A percentile compares a stretch with the other conserved stretches of the same genome.
phyloP scores from a whole-genome alignment of 2,113 vertebrate genomes.

The Jacana jacana region DNA sequence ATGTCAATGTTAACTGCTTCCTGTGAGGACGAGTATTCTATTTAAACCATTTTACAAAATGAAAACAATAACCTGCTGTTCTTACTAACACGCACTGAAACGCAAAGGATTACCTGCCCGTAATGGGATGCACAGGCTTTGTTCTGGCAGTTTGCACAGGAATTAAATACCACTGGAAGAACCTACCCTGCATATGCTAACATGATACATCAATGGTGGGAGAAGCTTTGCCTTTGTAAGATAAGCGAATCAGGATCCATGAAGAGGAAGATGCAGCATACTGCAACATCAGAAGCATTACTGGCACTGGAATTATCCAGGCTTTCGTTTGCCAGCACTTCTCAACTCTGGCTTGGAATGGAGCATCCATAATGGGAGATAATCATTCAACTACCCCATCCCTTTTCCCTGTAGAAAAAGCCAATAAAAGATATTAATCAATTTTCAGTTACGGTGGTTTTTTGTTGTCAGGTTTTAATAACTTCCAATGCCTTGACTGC shows the following conservation, averaged over 20 bases:
- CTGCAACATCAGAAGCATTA: background rate
- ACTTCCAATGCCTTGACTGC: background rate
- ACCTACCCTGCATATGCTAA: background rate
- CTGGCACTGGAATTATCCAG: background rate
- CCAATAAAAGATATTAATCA: background rate
- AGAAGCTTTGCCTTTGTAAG: background rate
- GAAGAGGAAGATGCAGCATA: background rate
- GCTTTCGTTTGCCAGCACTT: background rate
- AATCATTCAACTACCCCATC: background rate
- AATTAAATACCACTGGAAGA: background rate
- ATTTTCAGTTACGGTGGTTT: background rate
- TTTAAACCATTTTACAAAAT: background rate
- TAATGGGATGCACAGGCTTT: background rate
- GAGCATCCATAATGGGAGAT: background rate
- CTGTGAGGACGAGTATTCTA: background rate
- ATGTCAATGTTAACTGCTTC: background rate
- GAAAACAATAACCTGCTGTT: background rate
- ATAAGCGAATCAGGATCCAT: rapidly evolving
- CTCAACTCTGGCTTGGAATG: background rate
- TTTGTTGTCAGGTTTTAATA: background rate
- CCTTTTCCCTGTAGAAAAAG: background rate
- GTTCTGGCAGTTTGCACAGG: background rate
- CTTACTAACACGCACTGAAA: background rate
- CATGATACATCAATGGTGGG: background rate
- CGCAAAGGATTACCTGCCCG: background rate